Percentiles rank a stretch among this genome's conserved stretches.
Conservation (phyloP, 2,888 invertebrate genomes). For the Diadegma fenestrale region DNA sequence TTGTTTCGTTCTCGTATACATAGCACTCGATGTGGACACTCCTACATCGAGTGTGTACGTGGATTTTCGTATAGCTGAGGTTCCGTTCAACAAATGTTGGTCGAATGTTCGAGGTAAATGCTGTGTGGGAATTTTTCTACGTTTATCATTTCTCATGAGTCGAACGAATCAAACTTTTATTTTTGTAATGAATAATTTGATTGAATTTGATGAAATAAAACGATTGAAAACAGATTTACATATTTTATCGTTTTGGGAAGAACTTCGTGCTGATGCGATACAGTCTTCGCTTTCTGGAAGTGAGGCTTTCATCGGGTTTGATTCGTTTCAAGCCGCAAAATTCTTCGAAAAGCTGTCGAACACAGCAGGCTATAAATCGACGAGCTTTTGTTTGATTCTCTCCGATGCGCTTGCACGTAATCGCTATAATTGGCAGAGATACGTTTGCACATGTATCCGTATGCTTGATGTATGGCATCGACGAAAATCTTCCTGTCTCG, state of each 20-base stretch:
- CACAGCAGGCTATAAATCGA: slow-evolving; percentile 35
- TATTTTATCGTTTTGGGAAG: neutral
- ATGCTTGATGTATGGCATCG: slow-evolving; percentile 41
- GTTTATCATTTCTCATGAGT: neutral
- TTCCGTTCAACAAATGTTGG: neutral
- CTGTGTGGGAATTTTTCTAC: neutral
- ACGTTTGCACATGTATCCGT: slow-evolving; percentile 25
- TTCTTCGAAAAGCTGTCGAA: slow-evolving; percentile 15
- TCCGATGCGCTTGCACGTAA: slow-evolving; percentile 37
- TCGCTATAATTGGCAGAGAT: slow-evolving; percentile 39
- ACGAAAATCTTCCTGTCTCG: slow-evolving; percentile 62
- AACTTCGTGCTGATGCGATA: neutral
- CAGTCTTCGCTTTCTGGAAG: slow-evolving; percentile 3
- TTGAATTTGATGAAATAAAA: neutral
- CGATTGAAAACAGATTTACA: neutral
- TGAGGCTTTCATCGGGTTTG: slow-evolving; percentile 13
- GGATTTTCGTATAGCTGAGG: neutral
- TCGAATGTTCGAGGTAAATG: neutral
- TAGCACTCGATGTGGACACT: neutral
- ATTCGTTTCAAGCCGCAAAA: slow-evolving; percentile 18
- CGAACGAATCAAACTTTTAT: neutral
- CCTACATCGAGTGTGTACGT: neutral
- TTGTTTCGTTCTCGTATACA: neutral
- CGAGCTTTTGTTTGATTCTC: slow-evolving; percentile 36
- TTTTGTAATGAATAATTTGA: neutral